Evolutionary conservation across 2,113 vertebrate genomes (phyloP).

Genomic region (Sceloporus undulatus): DNA sequence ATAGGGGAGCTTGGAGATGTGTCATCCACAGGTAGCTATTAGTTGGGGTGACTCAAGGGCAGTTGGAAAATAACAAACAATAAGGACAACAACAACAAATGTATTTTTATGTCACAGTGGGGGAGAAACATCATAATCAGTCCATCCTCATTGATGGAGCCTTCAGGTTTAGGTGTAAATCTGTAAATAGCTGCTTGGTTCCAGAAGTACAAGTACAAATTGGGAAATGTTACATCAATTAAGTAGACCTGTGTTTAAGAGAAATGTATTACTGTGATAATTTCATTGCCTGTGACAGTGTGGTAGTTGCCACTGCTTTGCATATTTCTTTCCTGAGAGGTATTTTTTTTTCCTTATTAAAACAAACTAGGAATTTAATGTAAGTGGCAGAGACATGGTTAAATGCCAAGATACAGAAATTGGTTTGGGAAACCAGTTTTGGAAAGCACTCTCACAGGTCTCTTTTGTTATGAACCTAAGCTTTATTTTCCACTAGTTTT

Average conservation of each 20-base stretch:
- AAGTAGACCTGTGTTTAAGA: background rate
- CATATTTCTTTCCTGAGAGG: background rate
- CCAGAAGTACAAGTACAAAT: background rate
- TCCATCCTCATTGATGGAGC: background rate
- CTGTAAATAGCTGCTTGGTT: background rate
- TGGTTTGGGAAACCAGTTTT: conserved; percentile 62
- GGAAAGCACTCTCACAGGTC: conserved; percentile 10
- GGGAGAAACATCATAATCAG: background rate
- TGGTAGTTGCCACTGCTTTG: background rate
- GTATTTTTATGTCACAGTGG: background rate
- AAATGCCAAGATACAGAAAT: conserved; percentile 64
- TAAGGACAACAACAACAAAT: no score
- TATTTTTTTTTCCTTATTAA: background rate
- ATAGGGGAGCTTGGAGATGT: no score
- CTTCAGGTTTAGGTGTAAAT: background rate
- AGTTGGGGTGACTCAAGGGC: no score
- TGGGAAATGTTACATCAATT: background rate
- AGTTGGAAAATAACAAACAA: no score
- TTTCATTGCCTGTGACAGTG: background rate
- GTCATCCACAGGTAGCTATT: no score
- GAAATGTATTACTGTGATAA: background rate
- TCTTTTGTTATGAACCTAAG: background rate
- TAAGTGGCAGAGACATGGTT: conserved; percentile 50
- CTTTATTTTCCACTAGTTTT: background rate
- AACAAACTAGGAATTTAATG: background rate